phyloP scores from a whole-genome alignment of 2,888 invertebrate genomes.

The Microctonus brassicae region DNA sequence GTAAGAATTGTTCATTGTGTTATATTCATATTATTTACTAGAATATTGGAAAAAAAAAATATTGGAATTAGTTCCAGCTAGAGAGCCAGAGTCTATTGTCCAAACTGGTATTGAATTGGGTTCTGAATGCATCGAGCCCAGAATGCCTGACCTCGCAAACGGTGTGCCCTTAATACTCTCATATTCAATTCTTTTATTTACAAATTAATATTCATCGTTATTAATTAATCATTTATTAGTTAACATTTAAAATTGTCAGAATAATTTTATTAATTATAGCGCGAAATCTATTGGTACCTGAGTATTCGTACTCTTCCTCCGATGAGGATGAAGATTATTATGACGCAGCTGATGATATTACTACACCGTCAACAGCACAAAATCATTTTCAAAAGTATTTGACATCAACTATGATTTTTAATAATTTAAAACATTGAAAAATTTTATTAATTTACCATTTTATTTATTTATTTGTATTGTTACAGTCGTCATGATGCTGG shows the following conservation, averaged over 20 bases:
- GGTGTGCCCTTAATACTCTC: constrained; percentile 50
- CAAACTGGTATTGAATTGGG: constrained; percentile 77
- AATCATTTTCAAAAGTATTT: constrained; percentile 50
- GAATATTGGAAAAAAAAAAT: constrained; percentile 4
- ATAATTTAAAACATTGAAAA: neutral
- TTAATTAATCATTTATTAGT: neutral
- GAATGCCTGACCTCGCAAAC: constrained; percentile 57
- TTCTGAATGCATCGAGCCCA: constrained; percentile 75
- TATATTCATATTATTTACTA: too few relatives aligned
- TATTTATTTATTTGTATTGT: constrained; percentile 30
- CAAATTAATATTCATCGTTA: neutral
- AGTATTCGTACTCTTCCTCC: constrained; percentile 97
- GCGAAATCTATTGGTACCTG: constrained; percentile 83
- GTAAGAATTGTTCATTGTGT: too few relatives aligned
- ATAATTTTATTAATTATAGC: constrained; percentile 57
- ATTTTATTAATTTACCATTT: neutral
- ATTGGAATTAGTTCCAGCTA: constrained; percentile 51
- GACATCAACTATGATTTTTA: neutral
- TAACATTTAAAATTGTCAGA: neutral
- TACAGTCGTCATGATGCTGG: constrained; percentile 53
- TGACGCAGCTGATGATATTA: constrained; percentile 85
- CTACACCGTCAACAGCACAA: constrained; percentile 55
- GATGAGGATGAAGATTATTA: constrained; percentile 96
- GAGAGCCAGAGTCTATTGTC: constrained; percentile 65
- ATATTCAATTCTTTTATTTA: neutral